Evolutionary conservation across 2,113 vertebrate genomes (phyloP).

Genomic region (Atractosteus spatula): DNA sequence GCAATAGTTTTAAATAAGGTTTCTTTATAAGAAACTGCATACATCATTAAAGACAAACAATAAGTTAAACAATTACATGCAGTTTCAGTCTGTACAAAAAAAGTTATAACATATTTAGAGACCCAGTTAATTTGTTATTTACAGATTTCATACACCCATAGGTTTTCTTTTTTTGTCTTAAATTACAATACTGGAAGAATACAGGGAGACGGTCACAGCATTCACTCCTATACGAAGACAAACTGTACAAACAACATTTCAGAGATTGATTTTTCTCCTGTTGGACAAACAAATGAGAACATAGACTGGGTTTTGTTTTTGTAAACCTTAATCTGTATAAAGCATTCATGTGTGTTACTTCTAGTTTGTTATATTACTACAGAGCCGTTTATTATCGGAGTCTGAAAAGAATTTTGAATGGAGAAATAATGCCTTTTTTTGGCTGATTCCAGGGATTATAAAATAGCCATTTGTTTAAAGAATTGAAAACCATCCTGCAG

Average conservation of each 20-base stretch:
- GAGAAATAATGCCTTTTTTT: no score
- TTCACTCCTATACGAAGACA: conserved; percentile 68
- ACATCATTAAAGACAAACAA: conserved; percentile 86
- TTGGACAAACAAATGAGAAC: not conserved
- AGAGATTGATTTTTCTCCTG: not conserved
- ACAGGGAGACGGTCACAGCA: conserved; percentile 67
- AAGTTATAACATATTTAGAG: conserved; percentile 59
- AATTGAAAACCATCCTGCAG: no score
- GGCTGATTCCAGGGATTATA: no score
- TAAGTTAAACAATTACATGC: conserved; percentile 88
- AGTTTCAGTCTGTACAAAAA: conserved; percentile 89
- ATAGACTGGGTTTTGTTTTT: not conserved
- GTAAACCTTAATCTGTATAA: no score
- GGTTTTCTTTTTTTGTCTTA: conserved; percentile 55
- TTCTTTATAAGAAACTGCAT: conserved; percentile 87
- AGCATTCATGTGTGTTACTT: no score
- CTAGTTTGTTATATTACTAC: no score
- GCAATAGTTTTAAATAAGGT: conserved; percentile 50
- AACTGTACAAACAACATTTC: conserved; percentile 60
- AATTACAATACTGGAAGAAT: conserved; percentile 65
- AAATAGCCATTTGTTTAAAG: no score
- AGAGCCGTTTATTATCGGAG: no score
- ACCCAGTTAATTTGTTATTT: conserved; percentile 74
- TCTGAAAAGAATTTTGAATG: no score
- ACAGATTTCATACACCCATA: conserved; percentile 72